Evolutionary conservation across 2,888 invertebrate genomes (phyloP).

Genomic region (Saturnia japonica): DNA sequence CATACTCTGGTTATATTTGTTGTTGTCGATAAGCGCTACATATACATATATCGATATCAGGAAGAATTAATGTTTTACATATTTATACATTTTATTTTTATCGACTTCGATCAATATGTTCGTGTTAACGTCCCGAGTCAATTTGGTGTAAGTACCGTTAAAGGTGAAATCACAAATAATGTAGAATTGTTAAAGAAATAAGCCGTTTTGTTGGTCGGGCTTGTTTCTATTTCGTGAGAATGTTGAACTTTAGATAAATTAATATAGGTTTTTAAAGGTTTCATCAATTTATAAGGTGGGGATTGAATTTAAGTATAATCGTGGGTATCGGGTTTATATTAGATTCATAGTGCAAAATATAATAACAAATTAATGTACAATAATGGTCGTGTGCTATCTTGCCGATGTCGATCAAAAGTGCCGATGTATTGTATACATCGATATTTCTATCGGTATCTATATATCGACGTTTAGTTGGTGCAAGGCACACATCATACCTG

Average conservation of each 20-base stretch:
- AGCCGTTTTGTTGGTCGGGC: not conserved
- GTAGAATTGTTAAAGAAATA: constrained; percentile 12
- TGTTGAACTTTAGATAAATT: constrained; percentile 13
- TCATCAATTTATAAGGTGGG: constrained; percentile 25
- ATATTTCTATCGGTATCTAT: too few species aligned
- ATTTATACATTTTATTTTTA: not conserved
- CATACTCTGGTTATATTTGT: not conserved
- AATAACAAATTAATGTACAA: constrained; percentile 34
- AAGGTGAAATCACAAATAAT: constrained; percentile 51
- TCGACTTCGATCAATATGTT: constrained; percentile 12
- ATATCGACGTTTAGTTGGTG: not conserved
- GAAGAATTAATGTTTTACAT: not conserved
- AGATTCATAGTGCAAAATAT: constrained; percentile 33
- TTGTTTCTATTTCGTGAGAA: not conserved
- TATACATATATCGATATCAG: not conserved
- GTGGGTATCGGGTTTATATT: constrained; percentile 38
- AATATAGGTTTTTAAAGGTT: constrained; percentile 16
- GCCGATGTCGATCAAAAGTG: constrained; percentile 4
- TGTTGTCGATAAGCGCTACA: constrained; percentile 2
- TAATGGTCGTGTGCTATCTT: constrained; percentile 22
- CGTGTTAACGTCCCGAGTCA: constrained; percentile 38
- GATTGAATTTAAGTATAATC: constrained; percentile 20
- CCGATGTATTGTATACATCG: too few species aligned
- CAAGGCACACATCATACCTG: constrained; percentile 19
- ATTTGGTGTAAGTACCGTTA: constrained; percentile 48